Percentiles rank a stretch among this genome's conserved stretches.
Conservation (phyloP, 2,797 vertebrate genomes). For the Mallotus villosus region DNA sequence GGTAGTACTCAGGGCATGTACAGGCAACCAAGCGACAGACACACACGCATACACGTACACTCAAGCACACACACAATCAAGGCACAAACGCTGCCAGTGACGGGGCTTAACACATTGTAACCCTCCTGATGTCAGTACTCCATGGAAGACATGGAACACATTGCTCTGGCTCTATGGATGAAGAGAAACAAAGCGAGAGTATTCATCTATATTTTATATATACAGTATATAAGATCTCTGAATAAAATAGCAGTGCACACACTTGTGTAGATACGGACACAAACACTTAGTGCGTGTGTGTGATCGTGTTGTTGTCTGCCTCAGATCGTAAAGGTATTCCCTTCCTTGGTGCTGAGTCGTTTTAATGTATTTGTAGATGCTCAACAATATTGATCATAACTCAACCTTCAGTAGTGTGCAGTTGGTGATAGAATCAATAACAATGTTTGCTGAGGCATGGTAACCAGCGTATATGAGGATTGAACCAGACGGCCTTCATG, state of each 20-base stretch:
- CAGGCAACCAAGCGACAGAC: constrained; percentile 25
- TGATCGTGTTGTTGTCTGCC: constrained; percentile 63
- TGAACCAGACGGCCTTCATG: background rate
- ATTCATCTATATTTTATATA: too few relatives aligned
- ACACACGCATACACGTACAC: constrained; percentile 22
- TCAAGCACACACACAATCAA: constrained; percentile 12
- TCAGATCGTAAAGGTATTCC: constrained; percentile 76
- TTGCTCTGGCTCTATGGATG: constrained; percentile 20
- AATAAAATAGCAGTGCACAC: background rate
- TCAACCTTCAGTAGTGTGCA: constrained; percentile 81
- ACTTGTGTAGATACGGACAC: background rate
- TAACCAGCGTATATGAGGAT: constrained; percentile 50
- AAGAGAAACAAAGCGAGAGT: constrained; percentile 44
- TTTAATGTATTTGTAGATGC: constrained; percentile 85
- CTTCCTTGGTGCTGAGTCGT: constrained; percentile 79
- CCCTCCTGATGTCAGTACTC: constrained; percentile 49
- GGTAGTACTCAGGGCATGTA: constrained; percentile 57
- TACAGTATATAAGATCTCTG: too few relatives aligned
- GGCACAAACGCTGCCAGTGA: constrained; percentile 60
- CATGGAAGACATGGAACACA: constrained; percentile 44
- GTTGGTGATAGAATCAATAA: constrained; percentile 88
- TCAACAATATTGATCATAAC: constrained; percentile 87
- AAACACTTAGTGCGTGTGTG: background rate
- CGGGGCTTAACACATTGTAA: constrained; percentile 39
- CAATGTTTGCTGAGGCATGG: constrained; percentile 78